Conservation (phyloP, 2,888 invertebrate species). For the Drosophila gaucha region DNA sequence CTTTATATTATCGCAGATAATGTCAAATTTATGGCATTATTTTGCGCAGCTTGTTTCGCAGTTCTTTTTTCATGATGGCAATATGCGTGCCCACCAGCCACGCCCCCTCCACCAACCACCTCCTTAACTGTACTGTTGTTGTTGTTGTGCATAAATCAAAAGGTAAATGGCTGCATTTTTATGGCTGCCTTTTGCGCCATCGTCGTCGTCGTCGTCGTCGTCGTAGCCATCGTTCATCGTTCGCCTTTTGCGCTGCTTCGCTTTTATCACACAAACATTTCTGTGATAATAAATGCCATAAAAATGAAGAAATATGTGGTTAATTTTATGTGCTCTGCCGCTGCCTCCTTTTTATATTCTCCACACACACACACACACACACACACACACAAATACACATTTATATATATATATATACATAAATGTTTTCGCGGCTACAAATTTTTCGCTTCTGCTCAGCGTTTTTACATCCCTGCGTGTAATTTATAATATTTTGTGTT, state of each 20-base stretch:
- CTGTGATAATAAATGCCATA: constrained; percentile 83
- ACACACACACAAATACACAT: background rate
- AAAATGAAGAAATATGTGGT: constrained; percentile 83
- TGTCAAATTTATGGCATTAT: constrained; percentile 81
- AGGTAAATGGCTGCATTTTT: constrained; percentile 82
- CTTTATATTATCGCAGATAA: constrained; percentile 74
- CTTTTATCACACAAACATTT: constrained; percentile 81
- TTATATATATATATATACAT: constrained; percentile 56
- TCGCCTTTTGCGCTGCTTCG: constrained; percentile 65
- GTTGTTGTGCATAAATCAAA: constrained; percentile 80
- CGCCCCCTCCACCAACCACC: constrained; percentile 6
- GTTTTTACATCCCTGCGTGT: constrained; percentile 72
- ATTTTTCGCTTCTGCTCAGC: constrained; percentile 63
- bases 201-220: constrained; percentile 31
- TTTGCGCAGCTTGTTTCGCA: constrained; percentile 59
- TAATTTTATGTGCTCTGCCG: constrained; percentile 82
- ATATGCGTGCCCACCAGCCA: constrained; percentile 40
- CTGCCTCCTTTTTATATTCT: constrained; percentile 72
- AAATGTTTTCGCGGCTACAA: constrained; percentile 79
- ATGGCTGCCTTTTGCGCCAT: constrained; percentile 74
- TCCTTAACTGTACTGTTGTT: constrained; percentile 19
- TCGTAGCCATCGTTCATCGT: constrained; percentile 43
- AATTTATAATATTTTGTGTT: constrained; percentile 79
- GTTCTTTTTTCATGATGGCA: constrained; percentile 34
- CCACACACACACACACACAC: constrained; percentile 11